Conservation (phyloP, 2,888 invertebrate species). For the Hydriomena furcata region DNA sequence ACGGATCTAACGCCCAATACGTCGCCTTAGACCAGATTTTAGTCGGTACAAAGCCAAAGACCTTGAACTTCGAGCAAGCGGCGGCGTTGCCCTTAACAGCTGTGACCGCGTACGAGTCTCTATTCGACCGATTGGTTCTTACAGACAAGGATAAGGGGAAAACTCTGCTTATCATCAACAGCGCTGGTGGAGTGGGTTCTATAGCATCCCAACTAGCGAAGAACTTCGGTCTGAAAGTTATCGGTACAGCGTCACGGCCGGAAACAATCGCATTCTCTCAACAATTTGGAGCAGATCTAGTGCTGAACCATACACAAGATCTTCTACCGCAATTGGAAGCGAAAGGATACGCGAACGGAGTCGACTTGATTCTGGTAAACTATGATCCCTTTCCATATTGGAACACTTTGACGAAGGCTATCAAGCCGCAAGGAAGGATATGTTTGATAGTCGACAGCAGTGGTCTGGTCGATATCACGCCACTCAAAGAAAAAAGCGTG, state of each 20-base stretch:
- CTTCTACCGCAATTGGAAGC: conserved; percentile 59
- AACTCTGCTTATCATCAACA: conserved; percentile 66
- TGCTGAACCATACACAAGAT: conserved; percentile 64
- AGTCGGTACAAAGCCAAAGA: conserved; percentile 64
- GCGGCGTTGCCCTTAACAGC: conserved; percentile 71
- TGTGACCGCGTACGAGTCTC: conserved; percentile 65
- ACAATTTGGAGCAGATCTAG: conserved; percentile 59
- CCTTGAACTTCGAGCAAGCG: conserved; percentile 67
- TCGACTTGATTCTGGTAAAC: conserved; percentile 68
- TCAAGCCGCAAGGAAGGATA: conserved; percentile 71
- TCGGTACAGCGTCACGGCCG: conserved; percentile 69
- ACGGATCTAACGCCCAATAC: conserved; percentile 70
- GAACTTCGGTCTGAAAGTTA: conserved; percentile 63
- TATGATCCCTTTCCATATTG: conserved; percentile 74
- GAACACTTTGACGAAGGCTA: conserved; percentile 62
- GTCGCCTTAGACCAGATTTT: conserved; percentile 61
- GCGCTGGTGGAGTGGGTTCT: conserved; percentile 73
- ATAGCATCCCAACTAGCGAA: conserved; percentile 68
- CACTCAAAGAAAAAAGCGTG: conserved; percentile 68
- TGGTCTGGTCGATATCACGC: conserved; percentile 57
- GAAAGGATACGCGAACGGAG: conserved; percentile 58
- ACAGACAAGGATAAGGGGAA: conserved; percentile 67
- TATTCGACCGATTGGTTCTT: conserved; percentile 63
- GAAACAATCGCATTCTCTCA: conserved; percentile 59
- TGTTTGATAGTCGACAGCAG: conserved; percentile 70